Conservation (phyloP, 2,113 vertebrate species). For the Cercopithecus mona region DNA sequence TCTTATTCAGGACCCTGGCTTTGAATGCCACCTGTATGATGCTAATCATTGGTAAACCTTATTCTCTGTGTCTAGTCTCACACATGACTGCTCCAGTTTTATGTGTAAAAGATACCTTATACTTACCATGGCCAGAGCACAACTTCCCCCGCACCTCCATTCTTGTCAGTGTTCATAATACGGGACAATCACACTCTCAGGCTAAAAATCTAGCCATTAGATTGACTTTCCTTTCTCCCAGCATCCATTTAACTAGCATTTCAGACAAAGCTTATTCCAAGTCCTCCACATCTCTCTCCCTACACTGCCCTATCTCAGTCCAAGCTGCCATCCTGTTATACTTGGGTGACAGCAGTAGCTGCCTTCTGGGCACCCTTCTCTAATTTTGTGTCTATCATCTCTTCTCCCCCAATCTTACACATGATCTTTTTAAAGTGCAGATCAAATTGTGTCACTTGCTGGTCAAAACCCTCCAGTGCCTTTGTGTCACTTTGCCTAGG, state of each 20-base stretch:
- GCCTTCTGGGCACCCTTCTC: not conserved
- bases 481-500: not conserved
- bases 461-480: not conserved
- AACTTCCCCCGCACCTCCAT: accelerated
- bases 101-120: not conserved
- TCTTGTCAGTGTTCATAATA: not conserved
- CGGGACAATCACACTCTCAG: not conserved
- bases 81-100: not conserved
- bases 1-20: not conserved
- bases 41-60: not conserved
- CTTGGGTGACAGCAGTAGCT: not conserved
- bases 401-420: not conserved
- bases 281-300: not conserved
- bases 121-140: not conserved
- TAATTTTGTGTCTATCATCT: not conserved
- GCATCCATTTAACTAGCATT: not conserved
- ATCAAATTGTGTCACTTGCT: not conserved
- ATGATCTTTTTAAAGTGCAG: not conserved
- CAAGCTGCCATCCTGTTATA: accelerated
- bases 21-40: not conserved
- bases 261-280: not conserved
- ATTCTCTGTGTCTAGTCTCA: not conserved
- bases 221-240: not conserved
- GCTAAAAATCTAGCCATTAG: not conserved
- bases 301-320: accelerated